Conservation (phyloP, 2,888 invertebrate genomes). For the Priocnemis perturbator region DNA sequence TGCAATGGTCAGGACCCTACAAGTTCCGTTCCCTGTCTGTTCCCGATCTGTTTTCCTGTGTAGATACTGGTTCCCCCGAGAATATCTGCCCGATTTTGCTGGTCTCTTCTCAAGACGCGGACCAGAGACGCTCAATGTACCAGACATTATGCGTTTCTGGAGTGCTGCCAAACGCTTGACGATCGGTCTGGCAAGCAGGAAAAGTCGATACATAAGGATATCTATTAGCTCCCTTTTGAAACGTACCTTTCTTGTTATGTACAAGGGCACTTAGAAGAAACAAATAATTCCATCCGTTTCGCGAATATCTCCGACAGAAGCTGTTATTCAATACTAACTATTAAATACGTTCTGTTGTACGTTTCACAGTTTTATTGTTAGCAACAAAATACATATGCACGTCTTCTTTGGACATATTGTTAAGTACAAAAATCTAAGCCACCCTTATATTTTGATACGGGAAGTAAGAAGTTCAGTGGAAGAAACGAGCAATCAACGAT, state of each 20-base stretch:
- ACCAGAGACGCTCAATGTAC: conserved; percentile 43
- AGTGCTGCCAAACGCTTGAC: conserved; percentile 51
- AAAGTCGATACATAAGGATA: conserved; percentile 39
- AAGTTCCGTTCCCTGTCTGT: not conserved
- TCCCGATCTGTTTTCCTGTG: conserved; percentile 4
- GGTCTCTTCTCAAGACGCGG: conserved; percentile 26
- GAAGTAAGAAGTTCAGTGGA: too few species aligned
- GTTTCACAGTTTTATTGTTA: too few species aligned
- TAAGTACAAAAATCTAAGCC: too few species aligned
- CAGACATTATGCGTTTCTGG: conserved; percentile 56
- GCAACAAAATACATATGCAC: too few species aligned
- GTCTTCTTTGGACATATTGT: too few species aligned
- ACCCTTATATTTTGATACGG: too few species aligned
- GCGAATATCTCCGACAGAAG: too few species aligned
- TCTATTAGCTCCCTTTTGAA: conserved; percentile 38
- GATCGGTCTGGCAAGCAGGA: conserved; percentile 42
- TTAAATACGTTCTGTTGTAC: too few species aligned
- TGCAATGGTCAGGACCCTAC: not conserved
- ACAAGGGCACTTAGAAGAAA: too few species aligned
- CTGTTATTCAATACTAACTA: too few species aligned
- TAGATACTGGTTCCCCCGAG: not conserved
- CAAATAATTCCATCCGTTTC: too few species aligned
- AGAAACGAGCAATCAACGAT: too few species aligned
- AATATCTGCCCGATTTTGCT: conserved; percentile 29
- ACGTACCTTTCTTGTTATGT: not conserved